A percentile compares a stretch with the other conserved stretches of the same genome.
phyloP scores from a whole-genome alignment of 2,113 vertebrate species.

The Murina feae region DNA sequence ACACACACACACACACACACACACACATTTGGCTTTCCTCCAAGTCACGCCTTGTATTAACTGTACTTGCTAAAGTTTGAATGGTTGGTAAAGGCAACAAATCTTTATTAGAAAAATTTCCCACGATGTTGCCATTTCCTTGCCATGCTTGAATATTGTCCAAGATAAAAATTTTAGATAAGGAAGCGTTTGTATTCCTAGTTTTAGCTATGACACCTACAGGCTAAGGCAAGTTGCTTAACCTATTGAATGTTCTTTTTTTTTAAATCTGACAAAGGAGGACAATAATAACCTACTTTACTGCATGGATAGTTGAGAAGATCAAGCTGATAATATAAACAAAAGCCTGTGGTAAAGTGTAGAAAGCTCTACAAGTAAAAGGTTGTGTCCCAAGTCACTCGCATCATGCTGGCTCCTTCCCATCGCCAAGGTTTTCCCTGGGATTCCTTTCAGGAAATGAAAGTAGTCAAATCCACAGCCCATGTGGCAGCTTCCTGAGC shows the following conservation, averaged over 20 bases:
- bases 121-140: not conserved
- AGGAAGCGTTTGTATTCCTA: not conserved
- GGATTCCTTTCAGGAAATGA: not conserved
- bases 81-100: not conserved
- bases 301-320: not conserved
- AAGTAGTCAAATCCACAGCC: not conserved
- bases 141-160: not conserved
- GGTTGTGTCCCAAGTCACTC: not conserved
- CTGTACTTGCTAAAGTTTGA: not conserved
- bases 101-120: not conserved
- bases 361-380: not conserved
- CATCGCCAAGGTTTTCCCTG: not conserved
- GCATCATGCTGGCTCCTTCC: not conserved
- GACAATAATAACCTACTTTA: not conserved
- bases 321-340: not conserved
- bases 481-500: not conserved
- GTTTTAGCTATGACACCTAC: not conserved
- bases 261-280: not conserved
- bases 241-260: not conserved
- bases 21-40: not conserved
- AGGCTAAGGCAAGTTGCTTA: not conserved
- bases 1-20: not conserved
- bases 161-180: not conserved
- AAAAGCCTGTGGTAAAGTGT: not conserved
- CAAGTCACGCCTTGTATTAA: not conserved